These are phyloP conservation scores for Takifugu ocellatus DNA, from an alignment of 2,797 vertebrate species.

Conservation along the genomic window DNA sequence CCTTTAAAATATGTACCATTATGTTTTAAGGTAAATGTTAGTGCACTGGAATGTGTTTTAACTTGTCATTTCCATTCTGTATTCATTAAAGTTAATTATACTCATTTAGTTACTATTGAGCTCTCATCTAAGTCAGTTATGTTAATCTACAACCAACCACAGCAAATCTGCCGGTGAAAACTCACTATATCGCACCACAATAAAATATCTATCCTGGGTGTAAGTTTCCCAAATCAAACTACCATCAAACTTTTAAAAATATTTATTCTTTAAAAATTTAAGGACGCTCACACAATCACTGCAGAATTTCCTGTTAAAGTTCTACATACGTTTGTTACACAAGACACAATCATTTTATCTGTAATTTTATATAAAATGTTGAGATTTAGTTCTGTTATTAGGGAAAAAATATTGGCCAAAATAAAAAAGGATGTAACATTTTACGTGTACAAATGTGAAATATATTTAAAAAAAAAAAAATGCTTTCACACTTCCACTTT, in stretches of 20 bases:
- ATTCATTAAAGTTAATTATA: slow-evolving; percentile 62
- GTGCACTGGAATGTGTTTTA: slow-evolving; percentile 45
- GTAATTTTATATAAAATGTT: slow-evolving; percentile 33
- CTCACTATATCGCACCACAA: too few species aligned
- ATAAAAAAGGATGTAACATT: slow-evolving; percentile 20
- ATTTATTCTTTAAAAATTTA: too few species aligned
- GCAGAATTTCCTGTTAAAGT: too few species aligned
- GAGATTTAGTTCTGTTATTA: slow-evolving; percentile 17
- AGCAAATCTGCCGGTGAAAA: too few species aligned
- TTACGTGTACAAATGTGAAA: slow-evolving; percentile 24
- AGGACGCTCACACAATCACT: too few species aligned
- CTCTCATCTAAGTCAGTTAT: background rate
- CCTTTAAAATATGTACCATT: slow-evolving; percentile 23
- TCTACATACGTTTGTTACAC: slow-evolving; percentile 2
- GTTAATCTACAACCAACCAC: too few species aligned
- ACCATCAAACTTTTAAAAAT: too few species aligned
- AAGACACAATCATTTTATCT: slow-evolving; percentile 36
- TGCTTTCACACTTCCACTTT: slow-evolving; percentile 11
- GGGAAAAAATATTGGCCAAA: background rate
- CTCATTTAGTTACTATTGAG: slow-evolving; percentile 7
- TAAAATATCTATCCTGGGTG: too few species aligned
- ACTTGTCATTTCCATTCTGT: slow-evolving; percentile 54
- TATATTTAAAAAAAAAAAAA: background rate
- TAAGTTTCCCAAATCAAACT: too few species aligned
- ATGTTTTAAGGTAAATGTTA: slow-evolving; percentile 23